These are phyloP conservation scores for Nymphalis c-album DNA, from an alignment of 2,888 invertebrate genomes.

Conservation along the genomic window DNA sequence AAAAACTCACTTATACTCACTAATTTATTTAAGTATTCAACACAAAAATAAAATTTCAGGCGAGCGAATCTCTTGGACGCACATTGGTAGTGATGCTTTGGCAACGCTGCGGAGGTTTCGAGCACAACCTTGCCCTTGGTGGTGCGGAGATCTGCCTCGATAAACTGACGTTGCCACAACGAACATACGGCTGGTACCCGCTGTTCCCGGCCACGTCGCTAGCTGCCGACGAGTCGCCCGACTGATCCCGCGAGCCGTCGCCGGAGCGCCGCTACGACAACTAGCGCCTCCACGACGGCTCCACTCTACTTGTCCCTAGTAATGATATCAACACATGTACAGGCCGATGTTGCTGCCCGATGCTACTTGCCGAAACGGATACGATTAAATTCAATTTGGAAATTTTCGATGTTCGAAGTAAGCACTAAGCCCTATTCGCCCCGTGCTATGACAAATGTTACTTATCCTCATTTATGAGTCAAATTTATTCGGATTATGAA, in stretches of 20 bases:
- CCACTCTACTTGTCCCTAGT: conserved; percentile 23
- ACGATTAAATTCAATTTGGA: background rate
- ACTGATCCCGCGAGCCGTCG: conserved; percentile 80
- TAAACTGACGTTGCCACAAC: conserved; percentile 88
- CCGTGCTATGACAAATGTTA: background rate
- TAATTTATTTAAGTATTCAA: background rate
- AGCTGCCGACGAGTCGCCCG: conserved; percentile 83
- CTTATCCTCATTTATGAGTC: background rate
- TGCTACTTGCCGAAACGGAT: background rate
- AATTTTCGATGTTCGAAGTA: no score
- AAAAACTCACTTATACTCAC: background rate
- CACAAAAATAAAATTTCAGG: conserved; percentile 57
- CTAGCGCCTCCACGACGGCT: conserved; percentile 68
- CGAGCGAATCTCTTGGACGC: conserved; percentile 88
- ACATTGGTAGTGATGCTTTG: conserved; percentile 95
- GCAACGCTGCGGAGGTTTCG: conserved; percentile 94
- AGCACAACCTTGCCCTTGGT: conserved; percentile 89
- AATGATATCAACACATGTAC: background rate
- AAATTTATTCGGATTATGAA: background rate
- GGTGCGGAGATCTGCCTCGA: conserved; percentile 93
- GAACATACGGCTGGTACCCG: conserved; percentile 95
- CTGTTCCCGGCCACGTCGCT: conserved; percentile 93
- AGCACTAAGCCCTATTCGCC: background rate
- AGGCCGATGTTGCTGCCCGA: conserved; percentile 13
- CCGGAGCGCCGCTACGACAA: conserved; percentile 70